phyloP scores from a whole-genome alignment of 2,888 invertebrate genomes.

The Calameuta idolon region DNA sequence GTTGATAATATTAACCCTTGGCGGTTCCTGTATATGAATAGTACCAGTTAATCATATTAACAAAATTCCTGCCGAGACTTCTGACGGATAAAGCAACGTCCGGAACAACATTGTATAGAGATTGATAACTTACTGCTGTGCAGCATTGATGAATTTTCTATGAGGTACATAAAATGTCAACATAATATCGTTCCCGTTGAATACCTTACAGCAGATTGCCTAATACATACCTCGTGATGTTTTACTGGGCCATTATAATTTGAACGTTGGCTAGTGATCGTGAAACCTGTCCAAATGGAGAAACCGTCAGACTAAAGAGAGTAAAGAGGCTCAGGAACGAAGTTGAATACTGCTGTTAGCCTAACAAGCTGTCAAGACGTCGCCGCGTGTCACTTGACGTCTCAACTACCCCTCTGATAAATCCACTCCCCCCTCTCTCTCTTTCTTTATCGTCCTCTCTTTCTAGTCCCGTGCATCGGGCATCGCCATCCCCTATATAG shows the following conservation, averaged over 20 bases:
- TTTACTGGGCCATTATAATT: neutral
- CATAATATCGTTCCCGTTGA: neutral
- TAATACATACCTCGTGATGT: neutral
- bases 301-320: conserved; percentile 43
- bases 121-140: neutral
- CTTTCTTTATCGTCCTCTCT: neutral
- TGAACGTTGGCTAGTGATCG: neutral
- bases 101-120: neutral
- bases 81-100: neutral
- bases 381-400: conserved; percentile 65
- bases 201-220: neutral
- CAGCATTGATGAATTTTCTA: neutral
- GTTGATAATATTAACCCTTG: conserved; percentile 11
- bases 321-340: conserved; percentile 41
- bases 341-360: conserved; percentile 49
- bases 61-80: conserved; percentile 19
- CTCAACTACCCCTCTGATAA: conserved; percentile 45
- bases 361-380: conserved; percentile 67
- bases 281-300: neutral
- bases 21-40: neutral
- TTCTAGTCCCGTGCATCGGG: neutral
- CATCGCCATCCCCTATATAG: neutral
- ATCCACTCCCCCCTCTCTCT: conserved; percentile 16
- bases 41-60: conserved; percentile 22
- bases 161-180: neutral